A percentile compares a stretch with the other conserved stretches of the same genome.
phyloP scores from a whole-genome alignment of 2,797 vertebrate species.

The Pristis pectinata region DNA sequence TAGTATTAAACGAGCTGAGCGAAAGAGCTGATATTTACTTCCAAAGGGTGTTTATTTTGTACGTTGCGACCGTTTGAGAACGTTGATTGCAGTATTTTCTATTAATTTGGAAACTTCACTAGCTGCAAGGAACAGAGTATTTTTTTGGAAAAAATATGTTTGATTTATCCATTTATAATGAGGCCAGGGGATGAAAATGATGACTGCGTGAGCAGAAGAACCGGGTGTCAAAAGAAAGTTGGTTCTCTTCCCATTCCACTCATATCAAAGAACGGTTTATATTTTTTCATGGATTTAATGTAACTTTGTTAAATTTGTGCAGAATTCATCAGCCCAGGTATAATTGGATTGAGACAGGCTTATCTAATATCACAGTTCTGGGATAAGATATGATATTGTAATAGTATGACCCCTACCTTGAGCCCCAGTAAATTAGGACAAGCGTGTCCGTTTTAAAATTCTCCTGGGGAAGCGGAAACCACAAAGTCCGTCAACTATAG shows the following conservation, averaged over 20 bases:
- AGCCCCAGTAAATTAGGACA: conserved; percentile 34
- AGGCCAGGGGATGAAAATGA: not conserved
- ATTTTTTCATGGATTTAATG: not conserved
- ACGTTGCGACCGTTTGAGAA: not conserved
- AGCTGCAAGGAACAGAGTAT: too few species aligned
- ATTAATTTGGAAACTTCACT: too few species aligned
- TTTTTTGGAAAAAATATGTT: too few species aligned
- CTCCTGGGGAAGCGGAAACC: not conserved
- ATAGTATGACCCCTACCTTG: conserved; percentile 28
- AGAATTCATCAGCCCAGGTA: conserved; percentile 13
- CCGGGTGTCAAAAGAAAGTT: not conserved
- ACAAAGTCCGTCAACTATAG: conserved; percentile 28
- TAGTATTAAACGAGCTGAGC: not conserved
- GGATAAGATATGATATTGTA: conserved; percentile 29
- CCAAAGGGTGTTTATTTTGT: not conserved
- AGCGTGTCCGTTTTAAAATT: conserved; percentile 18
- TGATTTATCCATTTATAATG: not conserved
- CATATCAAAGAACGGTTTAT: not conserved
- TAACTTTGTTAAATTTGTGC: conserved; percentile 29
- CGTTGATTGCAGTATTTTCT: not conserved
- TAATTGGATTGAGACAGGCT: conserved; percentile 34
- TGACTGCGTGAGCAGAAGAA: not conserved
- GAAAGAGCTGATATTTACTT: not conserved
- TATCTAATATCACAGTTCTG: conserved; percentile 33
- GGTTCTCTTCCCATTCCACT: not conserved